A percentile compares a stretch with the other conserved stretches of the same genome.
Conservation (phyloP, 2,888 invertebrate species). For the Gerosis bhagava region DNA sequence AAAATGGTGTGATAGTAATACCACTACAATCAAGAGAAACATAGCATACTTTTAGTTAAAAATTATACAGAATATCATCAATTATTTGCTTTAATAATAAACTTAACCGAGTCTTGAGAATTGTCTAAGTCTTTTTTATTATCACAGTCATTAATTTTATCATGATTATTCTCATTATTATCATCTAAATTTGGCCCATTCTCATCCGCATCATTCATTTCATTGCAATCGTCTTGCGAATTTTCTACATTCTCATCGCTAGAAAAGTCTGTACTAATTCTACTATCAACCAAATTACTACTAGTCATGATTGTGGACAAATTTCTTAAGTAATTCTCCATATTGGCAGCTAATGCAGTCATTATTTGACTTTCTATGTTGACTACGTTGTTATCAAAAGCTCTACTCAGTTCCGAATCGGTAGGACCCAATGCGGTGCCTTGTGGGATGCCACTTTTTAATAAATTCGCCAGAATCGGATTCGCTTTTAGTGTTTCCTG, state of each 20-base stretch:
- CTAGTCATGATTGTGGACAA: constrained; percentile 42
- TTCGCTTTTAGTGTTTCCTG: constrained; percentile 60
- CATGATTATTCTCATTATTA: constrained; percentile 10
- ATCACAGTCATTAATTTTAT: constrained; percentile 35
- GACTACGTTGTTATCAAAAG: constrained; percentile 43
- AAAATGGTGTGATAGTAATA: no score
- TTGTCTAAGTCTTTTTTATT: constrained; percentile 43
- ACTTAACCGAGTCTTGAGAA: constrained; percentile 44
- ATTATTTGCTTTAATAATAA: constrained; percentile 52
- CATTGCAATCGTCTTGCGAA: no score
- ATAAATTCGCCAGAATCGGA: constrained; percentile 65
- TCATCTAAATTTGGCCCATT: constrained; percentile 23
- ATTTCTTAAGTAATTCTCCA: constrained; percentile 60
- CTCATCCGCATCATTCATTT: constrained; percentile 13
- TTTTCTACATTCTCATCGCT: constrained; percentile 24
- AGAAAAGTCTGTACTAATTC: neutral
- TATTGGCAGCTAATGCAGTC: constrained; percentile 56
- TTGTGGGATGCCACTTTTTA: constrained; percentile 42
- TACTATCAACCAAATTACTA: constrained; percentile 20
- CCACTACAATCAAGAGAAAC: no score
- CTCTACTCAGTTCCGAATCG: constrained; percentile 35
- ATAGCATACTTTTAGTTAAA: constrained; percentile 10
- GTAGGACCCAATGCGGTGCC: constrained; percentile 33
- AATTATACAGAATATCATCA: constrained; percentile 23
- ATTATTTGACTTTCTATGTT: constrained; percentile 59